Evolutionary conservation across 1,140 invertebrate species (phyloP).

Genomic region (Samia ricini): DNA sequence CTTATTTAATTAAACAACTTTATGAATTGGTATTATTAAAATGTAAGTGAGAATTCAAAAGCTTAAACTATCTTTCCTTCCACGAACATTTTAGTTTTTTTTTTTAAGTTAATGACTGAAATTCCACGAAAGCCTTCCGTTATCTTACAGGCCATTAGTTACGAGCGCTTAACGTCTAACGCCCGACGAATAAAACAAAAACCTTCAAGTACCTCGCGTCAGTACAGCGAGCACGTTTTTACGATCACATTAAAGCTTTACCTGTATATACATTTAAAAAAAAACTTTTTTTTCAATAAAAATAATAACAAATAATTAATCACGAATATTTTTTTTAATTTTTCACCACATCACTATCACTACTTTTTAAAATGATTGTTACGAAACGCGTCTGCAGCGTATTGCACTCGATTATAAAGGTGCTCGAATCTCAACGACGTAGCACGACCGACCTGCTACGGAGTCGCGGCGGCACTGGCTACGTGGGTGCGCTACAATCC

Average conservation of each 20-base stretch:
- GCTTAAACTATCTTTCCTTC: neutral
- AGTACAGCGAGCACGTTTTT: conserved; percentile 38
- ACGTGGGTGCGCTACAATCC: conserved; percentile 52
- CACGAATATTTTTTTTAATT: conserved; percentile 5
- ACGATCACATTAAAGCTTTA: conserved; percentile 37
- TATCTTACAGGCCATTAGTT: conserved; percentile 67
- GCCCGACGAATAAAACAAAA: conserved; percentile 51
- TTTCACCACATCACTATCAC: conserved; percentile 44
- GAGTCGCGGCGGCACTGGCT: conserved; percentile 60
- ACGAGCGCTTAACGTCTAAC: conserved; percentile 49
- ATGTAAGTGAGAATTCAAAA: neutral
- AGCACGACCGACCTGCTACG: conserved; percentile 54
- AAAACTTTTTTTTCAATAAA: neutral
- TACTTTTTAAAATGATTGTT: conserved; percentile 9
- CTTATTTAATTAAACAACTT: no score
- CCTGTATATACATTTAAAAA: conserved; percentile 30
- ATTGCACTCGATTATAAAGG: conserved; percentile 5
- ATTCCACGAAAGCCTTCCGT: conserved; percentile 32
- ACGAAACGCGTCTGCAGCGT: neutral
- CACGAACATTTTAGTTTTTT: neutral
- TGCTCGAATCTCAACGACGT: conserved; percentile 25
- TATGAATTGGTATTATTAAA: no score
- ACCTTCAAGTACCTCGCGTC: conserved; percentile 35
- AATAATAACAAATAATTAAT: conserved; percentile 24
- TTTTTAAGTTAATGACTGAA: conserved; percentile 16